These are phyloP conservation scores for Paguma larvata DNA, from an alignment of 2,797 vertebrate genomes.

Conservation along the genomic window DNA sequence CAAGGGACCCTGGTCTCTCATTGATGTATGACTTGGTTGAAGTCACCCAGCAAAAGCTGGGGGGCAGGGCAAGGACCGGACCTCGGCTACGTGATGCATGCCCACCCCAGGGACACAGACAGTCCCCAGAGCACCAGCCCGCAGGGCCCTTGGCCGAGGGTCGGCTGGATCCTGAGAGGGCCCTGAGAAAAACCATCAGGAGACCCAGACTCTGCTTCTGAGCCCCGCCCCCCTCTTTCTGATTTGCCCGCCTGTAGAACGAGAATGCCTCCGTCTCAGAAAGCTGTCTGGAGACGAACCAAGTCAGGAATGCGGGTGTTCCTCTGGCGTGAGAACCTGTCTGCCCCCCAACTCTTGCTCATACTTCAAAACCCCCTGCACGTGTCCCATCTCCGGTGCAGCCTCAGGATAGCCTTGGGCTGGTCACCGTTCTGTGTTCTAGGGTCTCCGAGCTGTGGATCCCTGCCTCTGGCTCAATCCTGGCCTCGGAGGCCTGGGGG, in stretches of 20 bases:
- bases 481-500: too few relatives aligned
- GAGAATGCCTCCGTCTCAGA: not conserved
- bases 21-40: not conserved
- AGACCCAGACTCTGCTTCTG: not conserved
- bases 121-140: not conserved
- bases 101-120: not conserved
- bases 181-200: not conserved
- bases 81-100: not conserved
- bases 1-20: not conserved
- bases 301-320: not conserved
- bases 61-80: not conserved
- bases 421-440: not conserved
- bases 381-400: not conserved
- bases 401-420: not conserved
- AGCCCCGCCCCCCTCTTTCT: not conserved
- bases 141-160: not conserved
- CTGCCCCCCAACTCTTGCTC: not conserved
- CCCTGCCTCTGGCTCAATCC: not conserved
- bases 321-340: not conserved
- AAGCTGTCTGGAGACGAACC: not conserved
- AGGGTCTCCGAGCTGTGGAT: too few relatives aligned
- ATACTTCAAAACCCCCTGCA: not conserved
- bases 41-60: not conserved
- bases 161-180: not conserved
- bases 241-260: not conserved